phyloP scores from a whole-genome alignment of 1,140 invertebrate genomes.

The Drosophila aff. region DNA sequence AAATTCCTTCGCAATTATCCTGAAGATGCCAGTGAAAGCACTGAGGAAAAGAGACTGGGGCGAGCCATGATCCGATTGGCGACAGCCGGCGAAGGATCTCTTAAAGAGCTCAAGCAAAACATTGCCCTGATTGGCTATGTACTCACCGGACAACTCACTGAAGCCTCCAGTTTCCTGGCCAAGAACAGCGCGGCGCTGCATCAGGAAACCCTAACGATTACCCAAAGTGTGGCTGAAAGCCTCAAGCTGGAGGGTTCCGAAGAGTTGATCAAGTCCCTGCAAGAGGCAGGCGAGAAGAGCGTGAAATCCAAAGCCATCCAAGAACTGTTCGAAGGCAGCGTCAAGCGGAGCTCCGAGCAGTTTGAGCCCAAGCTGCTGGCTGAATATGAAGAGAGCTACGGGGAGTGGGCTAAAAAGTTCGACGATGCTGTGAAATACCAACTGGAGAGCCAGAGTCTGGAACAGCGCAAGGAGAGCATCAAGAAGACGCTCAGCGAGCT shows the following conservation, averaged over 20 bases:
- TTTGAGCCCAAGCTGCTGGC: constrained; percentile 86
- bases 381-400: constrained; percentile 85
- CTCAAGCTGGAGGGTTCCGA: constrained; percentile 20
- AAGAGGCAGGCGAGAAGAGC: constrained; percentile 24
- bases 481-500: constrained; percentile 87
- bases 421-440: constrained; percentile 35
- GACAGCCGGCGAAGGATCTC: constrained; percentile 83
- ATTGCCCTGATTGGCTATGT: constrained; percentile 89
- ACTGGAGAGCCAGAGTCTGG: constrained; percentile 23
- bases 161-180: constrained; percentile 71
- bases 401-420: constrained; percentile 45
- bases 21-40: constrained; percentile 92
- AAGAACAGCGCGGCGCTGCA: constrained; percentile 16
- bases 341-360: constrained; percentile 85
- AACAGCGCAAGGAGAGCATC: constrained; percentile 86
- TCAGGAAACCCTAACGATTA: constrained; percentile 82
- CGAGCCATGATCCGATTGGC: constrained; percentile 86
- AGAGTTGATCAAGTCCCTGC: constrained; percentile 19
- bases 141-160: constrained; percentile 89
- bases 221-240: constrained; percentile 58
- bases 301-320: constrained; percentile 23
- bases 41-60: constrained; percentile 56
- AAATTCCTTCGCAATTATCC: constrained; percentile 92
- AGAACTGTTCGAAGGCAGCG: constrained; percentile 23
- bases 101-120: constrained; percentile 85